Evolutionary conservation across 1,140 invertebrate genomes (phyloP).

Genomic region (Lycorma delicatula): DNA sequence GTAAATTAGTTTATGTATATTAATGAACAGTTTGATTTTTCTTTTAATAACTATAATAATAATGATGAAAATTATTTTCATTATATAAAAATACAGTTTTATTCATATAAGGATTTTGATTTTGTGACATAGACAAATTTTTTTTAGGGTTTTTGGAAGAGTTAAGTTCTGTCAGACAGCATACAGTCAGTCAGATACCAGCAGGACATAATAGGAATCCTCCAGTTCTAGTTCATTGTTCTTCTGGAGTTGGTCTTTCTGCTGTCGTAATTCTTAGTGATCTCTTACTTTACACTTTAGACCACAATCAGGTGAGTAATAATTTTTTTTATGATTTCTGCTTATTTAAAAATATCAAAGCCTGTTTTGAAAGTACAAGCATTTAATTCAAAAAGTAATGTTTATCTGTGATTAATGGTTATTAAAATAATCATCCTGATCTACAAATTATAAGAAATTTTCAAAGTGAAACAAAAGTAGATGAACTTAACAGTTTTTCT

Average conservation of each 20-base stretch:
- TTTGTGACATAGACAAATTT: background rate
- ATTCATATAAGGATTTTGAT: no score
- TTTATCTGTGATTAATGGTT: no score
- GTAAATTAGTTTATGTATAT: slow-evolving; percentile 42
- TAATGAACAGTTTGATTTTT: background rate
- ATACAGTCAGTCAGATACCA: slow-evolving; percentile 55
- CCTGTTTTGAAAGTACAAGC: no score
- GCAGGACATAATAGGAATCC: slow-evolving; percentile 57
- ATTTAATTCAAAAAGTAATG: no score
- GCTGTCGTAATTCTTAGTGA: slow-evolving; percentile 71
- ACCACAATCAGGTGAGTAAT: slow-evolving; percentile 67
- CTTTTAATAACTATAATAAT: background rate
- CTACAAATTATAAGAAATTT: no score
- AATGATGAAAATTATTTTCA: background rate
- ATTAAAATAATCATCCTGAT: no score
- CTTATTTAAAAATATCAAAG: no score
- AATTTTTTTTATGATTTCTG: no score
- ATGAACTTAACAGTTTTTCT: no score
- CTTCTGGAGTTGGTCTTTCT: slow-evolving; percentile 57
- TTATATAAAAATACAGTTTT: background rate
- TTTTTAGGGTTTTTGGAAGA: slow-evolving; percentile 68
- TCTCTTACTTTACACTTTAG: slow-evolving; percentile 72
- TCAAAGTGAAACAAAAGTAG: no score
- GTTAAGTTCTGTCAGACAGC: slow-evolving; percentile 67
- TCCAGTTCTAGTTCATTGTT: slow-evolving; percentile 61